Percentiles rank a stretch among this genome's conserved stretches.
phyloP scores from a whole-genome alignment of 1,140 invertebrate genomes.

The Oryzaephilus surinamensis region DNA sequence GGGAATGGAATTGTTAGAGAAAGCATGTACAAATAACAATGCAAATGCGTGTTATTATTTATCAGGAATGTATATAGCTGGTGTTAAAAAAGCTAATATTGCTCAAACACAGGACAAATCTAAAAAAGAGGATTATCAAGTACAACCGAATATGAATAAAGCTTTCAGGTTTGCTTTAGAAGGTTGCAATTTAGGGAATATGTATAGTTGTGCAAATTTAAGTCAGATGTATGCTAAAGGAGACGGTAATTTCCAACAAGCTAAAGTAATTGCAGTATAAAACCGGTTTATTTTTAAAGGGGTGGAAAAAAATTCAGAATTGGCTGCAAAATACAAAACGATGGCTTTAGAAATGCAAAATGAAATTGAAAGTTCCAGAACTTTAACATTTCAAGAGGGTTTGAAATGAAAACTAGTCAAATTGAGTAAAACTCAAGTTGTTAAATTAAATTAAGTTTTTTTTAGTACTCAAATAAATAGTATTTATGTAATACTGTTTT shows the following conservation, averaged over 20 bases:
- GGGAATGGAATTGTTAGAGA: conserved; percentile 57
- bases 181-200: conserved; percentile 69
- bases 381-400: conserved; percentile 58
- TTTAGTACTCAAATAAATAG: too few relatives aligned
- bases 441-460: too few relatives aligned
- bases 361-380: conserved; percentile 47
- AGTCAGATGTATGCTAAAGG: conserved; percentile 70
- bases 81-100: conserved; percentile 46
- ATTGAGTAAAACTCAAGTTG: too few relatives aligned
- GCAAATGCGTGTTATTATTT: conserved; percentile 70
- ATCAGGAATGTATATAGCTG: conserved; percentile 64
- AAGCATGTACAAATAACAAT: conserved; percentile 57
- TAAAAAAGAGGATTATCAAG: conserved; percentile 21
- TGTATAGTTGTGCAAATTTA: conserved; percentile 78
- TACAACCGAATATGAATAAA: conserved; percentile 61
- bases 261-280: conserved; percentile 6
- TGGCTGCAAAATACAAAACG: conserved; percentile 61
- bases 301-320: conserved; percentile 54
- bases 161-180: conserved; percentile 64
- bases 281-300: conserved; percentile 34
- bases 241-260: conserved; percentile 38
- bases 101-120: conserved; percentile 28
- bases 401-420: conserved; percentile 11
- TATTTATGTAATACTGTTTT: too few relatives aligned
- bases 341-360: conserved; percentile 58